These are phyloP conservation scores for Silurus asotus DNA, from an alignment of 2,113 vertebrate species.

Conservation along the genomic window DNA sequence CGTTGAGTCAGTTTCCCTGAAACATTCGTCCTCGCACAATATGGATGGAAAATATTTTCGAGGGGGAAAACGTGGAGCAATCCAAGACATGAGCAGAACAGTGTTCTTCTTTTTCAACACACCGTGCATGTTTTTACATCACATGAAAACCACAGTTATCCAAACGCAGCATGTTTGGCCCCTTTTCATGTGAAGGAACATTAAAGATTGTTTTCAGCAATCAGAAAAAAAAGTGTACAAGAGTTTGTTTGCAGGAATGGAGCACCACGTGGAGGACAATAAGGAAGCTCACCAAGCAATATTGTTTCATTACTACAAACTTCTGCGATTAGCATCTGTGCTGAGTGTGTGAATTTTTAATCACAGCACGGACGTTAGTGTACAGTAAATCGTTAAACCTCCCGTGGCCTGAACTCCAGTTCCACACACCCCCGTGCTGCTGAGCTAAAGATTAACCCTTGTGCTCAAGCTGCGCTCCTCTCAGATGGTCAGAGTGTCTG, in stretches of 20 bases:
- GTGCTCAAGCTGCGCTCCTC: conserved; percentile 27
- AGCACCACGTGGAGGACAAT: background rate
- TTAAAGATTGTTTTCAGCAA: background rate
- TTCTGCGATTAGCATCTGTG: background rate
- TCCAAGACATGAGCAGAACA: background rate
- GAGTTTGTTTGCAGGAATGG: background rate
- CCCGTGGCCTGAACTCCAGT: background rate
- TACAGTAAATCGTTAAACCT: conserved; percentile 2
- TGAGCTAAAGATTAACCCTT: conserved; percentile 18
- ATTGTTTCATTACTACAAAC: background rate
- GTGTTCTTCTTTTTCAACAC: background rate
- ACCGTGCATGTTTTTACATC: background rate
- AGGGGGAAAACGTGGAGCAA: background rate
- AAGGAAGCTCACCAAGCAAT: background rate
- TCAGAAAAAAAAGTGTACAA: background rate
- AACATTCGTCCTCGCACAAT: background rate
- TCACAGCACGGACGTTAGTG: conserved; percentile 1
- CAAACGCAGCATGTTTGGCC: background rate
- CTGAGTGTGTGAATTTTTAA: background rate
- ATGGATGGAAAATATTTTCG: conserved; percentile 8
- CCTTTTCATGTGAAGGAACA: background rate
- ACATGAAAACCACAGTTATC: conserved; percentile 4
- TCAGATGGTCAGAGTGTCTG: conserved; percentile 1
- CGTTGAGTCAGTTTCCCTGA: background rate
- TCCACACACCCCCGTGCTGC: background rate